Evolutionary conservation across 2,113 vertebrate genomes (phyloP).

Genomic region (Baryphthengus martii): DNA sequence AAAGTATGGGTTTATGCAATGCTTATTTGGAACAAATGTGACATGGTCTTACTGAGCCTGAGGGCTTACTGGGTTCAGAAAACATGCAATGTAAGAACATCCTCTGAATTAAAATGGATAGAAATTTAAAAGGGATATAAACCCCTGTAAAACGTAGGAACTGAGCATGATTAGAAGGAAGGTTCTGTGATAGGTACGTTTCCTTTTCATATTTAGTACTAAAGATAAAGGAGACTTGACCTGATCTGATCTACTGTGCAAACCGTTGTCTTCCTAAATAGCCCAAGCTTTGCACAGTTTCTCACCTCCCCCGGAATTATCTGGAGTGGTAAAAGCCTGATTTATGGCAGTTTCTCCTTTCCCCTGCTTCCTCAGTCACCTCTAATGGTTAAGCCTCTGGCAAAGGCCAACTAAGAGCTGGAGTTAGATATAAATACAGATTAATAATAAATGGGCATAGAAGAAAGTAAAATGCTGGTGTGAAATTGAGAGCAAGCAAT

Average conservation of each 20-base stretch:
- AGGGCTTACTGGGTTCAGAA: neutral
- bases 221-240: neutral
- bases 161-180: neutral
- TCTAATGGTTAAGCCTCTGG: slow-evolving; percentile 47
- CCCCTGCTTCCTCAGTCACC: neutral
- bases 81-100: neutral
- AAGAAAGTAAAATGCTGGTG: slow-evolving; percentile 19
- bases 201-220: neutral
- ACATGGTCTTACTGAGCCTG: neutral
- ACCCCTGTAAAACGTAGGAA: neutral
- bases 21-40: neutral
- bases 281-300: neutral
- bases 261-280: neutral
- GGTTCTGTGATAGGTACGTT: neutral
- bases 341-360: neutral
- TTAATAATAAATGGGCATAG: slow-evolving; percentile 68
- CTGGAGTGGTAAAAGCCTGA: neutral
- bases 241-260: neutral
- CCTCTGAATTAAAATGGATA: neutral
- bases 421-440: slow-evolving; percentile 68
- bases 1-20: neutral
- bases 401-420: slow-evolving; percentile 35
- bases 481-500: slow-evolving; percentile 20
- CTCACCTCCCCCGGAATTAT: neutral
- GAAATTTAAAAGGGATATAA: neutral